Evolutionary conservation across 2,113 vertebrate species (phyloP).

Genomic region (Danionella cerebrum): DNA sequence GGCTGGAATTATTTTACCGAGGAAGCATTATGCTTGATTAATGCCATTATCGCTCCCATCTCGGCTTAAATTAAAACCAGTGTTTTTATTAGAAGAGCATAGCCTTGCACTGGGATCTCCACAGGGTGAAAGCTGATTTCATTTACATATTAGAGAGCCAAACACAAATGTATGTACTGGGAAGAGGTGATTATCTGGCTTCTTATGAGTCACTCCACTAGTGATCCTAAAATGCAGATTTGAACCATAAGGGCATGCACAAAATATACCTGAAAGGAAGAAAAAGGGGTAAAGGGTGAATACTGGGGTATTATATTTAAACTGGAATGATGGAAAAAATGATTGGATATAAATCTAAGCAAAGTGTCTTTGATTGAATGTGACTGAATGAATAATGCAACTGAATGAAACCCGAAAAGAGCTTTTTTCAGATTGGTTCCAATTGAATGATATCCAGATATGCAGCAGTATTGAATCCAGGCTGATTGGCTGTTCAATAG

Average conservation of each 20-base stretch:
- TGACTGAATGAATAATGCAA: not conserved
- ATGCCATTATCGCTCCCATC: slow-evolving; percentile 12
- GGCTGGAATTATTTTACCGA: slow-evolving; percentile 5
- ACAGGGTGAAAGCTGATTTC: not conserved
- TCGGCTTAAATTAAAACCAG: slow-evolving; percentile 5
- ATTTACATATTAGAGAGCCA: not conserved
- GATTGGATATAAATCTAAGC: not conserved
- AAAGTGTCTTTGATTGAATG: not conserved
- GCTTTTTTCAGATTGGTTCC: not conserved
- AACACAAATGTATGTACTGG: not conserved
- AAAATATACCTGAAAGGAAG: slow-evolving; percentile 5
- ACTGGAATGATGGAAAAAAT: not conserved
- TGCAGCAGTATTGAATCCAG: not conserved
- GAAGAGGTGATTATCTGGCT: not conserved
- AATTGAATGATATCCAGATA: not conserved
- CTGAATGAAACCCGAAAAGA: not conserved
- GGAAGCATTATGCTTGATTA: slow-evolving; percentile 16
- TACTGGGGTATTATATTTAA: not conserved
- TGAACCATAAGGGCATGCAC: not conserved
- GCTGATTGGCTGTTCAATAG: not conserved
- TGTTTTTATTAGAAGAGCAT: not conserved
- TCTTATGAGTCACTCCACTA: not conserved
- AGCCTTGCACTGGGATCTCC: not conserved
- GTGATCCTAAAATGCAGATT: not conserved
- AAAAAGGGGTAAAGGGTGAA: slow-evolving; percentile 8